Percentiles rank a stretch among this genome's conserved stretches.
phyloP scores from a whole-genome alignment of 1,140 invertebrate genomes.

The roundworm (Caenorhabditis elegans) region WBcel235 BX284603.4:13322501-13323000 shows the following conservation, averaged over 20 bases:
- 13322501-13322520: not conserved
- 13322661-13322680: not conserved
- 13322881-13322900: too few species aligned
- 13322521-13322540: constrained; percentile 14
- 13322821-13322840: not conserved
- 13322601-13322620: not conserved
- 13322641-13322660: not conserved
- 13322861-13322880: too few species aligned
- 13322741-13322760: constrained; percentile 46
- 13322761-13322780: constrained; percentile 63
- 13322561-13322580: not conserved
- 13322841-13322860: too few species aligned
- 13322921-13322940: too few species aligned
- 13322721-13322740: not conserved
- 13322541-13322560: not conserved
- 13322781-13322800: constrained; percentile 64
- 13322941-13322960: too few species aligned
- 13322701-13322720: not conserved
- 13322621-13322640: not conserved
- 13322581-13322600: not conserved
- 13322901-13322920: too few species aligned
- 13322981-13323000: too few species aligned
- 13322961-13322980: too few species aligned
- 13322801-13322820: constrained; percentile 65
- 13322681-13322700: not conserved